These are phyloP conservation scores for Mesembrinibis cayennensis DNA, from an alignment of 2,113 vertebrate species.

Conservation along the genomic window DNA sequence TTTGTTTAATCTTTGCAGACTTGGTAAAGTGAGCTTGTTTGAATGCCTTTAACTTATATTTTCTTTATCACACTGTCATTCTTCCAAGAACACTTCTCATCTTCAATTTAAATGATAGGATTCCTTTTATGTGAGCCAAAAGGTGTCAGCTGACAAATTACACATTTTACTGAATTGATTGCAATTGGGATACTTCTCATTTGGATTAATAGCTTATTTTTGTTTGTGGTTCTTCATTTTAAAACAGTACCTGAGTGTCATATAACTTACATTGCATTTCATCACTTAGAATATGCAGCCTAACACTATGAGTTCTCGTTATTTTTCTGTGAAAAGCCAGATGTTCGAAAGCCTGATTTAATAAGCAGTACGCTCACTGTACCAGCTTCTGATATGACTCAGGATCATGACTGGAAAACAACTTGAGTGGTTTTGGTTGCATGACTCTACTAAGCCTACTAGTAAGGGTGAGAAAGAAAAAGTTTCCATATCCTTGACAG, in stretches of 20 bases:
- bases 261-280: neutral
- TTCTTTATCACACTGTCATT: slow-evolving; percentile 16
- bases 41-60: slow-evolving; percentile 11
- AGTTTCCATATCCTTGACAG: neutral
- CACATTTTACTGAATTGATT: slow-evolving; percentile 1
- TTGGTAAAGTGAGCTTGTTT: neutral
- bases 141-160: slow-evolving; percentile 20
- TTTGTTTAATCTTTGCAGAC: neutral
- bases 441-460: neutral
- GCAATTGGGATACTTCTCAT: neutral
- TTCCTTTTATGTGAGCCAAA: slow-evolving; percentile 1
- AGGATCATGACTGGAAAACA: neutral
- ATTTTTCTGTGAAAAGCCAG: neutral
- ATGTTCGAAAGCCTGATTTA: neutral
- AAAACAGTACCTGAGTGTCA: neutral
- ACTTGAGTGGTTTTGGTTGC: neutral
- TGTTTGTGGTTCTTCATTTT: neutral
- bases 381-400: slow-evolving; percentile 20
- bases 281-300: neutral
- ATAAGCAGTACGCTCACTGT: neutral
- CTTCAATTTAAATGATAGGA: slow-evolving; percentile 11
- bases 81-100: neutral
- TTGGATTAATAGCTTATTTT: slow-evolving; percentile 9
- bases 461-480: neutral
- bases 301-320: neutral